A percentile compares a stretch with the other conserved stretches of the same genome.
Conservation (phyloP, 2,888 invertebrate genomes). For the Odontothrips loti region DNA sequence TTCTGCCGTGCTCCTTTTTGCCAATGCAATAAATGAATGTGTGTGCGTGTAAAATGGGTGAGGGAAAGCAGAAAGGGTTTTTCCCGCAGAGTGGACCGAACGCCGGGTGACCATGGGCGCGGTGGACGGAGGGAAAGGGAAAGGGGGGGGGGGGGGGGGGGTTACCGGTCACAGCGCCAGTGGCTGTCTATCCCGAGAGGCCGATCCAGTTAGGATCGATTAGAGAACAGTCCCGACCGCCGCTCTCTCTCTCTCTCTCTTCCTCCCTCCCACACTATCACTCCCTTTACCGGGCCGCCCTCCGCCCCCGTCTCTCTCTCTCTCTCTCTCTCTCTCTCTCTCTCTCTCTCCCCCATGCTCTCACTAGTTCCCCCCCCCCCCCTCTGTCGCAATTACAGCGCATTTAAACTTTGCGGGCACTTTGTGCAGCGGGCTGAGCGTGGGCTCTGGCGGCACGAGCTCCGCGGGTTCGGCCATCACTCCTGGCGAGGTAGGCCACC, state of each 20-base stretch:
- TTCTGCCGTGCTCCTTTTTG: no score
- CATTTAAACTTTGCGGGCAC: conserved; percentile 26
- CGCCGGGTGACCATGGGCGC: no score
- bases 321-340: background rate
- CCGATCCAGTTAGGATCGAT: conserved; percentile 20
- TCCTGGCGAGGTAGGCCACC: background rate
- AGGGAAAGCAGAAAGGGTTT: no score
- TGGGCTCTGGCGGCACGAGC: background rate
- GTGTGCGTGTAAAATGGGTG: no score
- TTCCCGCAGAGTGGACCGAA: no score
- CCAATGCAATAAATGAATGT: no score
- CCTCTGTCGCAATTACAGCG: background rate
- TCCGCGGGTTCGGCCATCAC: background rate
- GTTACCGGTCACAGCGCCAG: background rate
- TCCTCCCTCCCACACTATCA: background rate
- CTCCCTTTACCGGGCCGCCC: background rate
- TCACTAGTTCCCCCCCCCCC: background rate
- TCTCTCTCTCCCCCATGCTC: background rate
- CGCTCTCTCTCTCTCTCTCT: background rate
- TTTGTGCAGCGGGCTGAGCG: conserved; percentile 3
- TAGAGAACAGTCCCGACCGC: background rate
- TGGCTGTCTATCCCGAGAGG: conserved; percentile 23
- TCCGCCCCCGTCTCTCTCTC: background rate
- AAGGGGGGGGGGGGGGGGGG: background rate
- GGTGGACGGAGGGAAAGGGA: no score